A percentile compares a stretch with the other conserved stretches of the same genome.
Conservation (phyloP, 2,888 invertebrate species). For the Tinea semifulvella region DNA sequence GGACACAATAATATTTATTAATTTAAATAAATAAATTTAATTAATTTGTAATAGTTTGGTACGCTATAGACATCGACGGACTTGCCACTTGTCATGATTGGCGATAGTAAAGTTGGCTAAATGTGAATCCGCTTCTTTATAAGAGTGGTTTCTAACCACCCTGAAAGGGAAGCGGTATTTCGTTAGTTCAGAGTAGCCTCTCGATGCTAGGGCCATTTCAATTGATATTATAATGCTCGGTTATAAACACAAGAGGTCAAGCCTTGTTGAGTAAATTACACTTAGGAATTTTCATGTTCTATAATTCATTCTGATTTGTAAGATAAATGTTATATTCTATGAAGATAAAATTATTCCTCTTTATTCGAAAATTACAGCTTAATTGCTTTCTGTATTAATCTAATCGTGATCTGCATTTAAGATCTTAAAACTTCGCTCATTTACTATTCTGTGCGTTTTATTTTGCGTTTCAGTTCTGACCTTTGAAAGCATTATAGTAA, state of each 20-base stretch:
- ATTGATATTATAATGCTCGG: slow-evolving; percentile 2
- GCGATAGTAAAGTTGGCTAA: no score
- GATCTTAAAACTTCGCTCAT: not conserved
- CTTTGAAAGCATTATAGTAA: not conserved
- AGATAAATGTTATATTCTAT: slow-evolving; percentile 4
- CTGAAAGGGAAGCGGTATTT: no score
- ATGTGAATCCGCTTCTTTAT: no score
- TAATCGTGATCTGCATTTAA: slow-evolving; percentile 1
- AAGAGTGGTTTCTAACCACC: no score
- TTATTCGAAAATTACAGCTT: slow-evolving; percentile 6
- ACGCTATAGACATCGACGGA: no score
- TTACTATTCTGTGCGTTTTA: not conserved
- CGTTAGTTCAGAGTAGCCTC: no score
- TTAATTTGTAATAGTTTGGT: no score
- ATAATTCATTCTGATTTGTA: slow-evolving; percentile 10
- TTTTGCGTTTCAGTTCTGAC: not conserved
- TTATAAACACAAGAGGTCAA: slow-evolving; percentile 23
- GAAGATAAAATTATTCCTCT: slow-evolving; percentile 5
- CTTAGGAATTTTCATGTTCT: slow-evolving; percentile 12
- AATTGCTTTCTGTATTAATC: not conserved
- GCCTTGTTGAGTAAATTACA: slow-evolving; percentile 38
- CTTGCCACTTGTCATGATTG: no score
- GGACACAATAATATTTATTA: no score
- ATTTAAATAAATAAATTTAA: no score
- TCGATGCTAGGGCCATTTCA: not conserved